These are phyloP conservation scores for Sprattus sprattus DNA, from an alignment of 2,113 vertebrate species.

Conservation along the genomic window DNA sequence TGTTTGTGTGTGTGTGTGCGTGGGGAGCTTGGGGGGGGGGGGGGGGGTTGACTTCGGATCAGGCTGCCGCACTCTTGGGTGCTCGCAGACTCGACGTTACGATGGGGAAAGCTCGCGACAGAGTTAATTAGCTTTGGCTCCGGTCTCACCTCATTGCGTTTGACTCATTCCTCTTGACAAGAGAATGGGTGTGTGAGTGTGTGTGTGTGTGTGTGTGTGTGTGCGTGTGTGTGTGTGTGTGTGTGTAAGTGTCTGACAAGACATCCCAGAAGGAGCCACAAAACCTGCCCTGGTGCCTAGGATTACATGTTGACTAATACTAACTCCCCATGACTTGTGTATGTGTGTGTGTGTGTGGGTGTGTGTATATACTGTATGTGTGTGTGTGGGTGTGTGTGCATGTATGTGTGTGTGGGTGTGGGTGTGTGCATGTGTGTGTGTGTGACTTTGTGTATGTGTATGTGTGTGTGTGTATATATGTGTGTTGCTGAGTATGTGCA, in stretches of 20 bases:
- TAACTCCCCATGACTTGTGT: background rate
- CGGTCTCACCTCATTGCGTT: constrained; percentile 8
- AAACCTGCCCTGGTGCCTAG: no score
- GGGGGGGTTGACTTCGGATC: background rate
- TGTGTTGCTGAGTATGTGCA: constrained; percentile 5
- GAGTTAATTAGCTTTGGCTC: constrained; percentile 12
- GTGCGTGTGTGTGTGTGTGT: constrained; percentile 5
- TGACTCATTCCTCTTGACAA: background rate
- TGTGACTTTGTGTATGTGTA: no score
- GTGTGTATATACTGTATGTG: constrained; percentile 16
- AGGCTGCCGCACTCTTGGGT: background rate
- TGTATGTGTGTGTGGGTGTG: constrained; percentile 18
- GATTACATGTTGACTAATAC: background rate
- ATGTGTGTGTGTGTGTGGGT: background rate
- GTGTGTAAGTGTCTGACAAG: background rate
- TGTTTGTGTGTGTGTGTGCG: background rate
- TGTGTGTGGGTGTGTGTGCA: background rate
- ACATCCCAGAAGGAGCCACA: no score
- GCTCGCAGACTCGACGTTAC: background rate
- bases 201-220: constrained; percentile 22
- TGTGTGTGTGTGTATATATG: background rate
- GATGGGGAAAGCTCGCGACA: background rate
- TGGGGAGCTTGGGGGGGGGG: no score
- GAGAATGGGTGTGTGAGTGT: background rate
- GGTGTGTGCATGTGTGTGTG: no score